phyloP scores from a whole-genome alignment of 2,113 vertebrate species.

The Platysternon megacephalum region DNA sequence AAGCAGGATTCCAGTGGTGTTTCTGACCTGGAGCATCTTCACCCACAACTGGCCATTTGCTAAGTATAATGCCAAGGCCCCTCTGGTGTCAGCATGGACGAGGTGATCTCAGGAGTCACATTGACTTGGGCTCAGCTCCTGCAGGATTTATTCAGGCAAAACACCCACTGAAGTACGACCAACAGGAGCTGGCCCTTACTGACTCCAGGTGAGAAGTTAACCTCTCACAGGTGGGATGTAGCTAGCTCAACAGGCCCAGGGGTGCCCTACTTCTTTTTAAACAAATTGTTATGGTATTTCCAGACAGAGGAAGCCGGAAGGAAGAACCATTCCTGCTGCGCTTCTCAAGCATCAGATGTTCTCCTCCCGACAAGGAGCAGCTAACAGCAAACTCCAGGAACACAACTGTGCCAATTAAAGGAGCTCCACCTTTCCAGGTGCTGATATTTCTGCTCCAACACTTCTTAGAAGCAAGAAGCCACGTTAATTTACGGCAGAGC shows the following conservation, averaged over 20 bases:
- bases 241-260: fast-evolving
- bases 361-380: not conserved
- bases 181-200: fast-evolving
- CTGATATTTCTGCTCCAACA: not conserved
- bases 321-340: not conserved
- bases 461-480: not conserved
- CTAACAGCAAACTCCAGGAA: conserved; percentile 7
- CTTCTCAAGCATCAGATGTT: not conserved
- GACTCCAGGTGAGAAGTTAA: not conserved
- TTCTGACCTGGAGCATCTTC: not conserved
- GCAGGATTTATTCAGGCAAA: not conserved
- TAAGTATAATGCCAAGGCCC: not conserved
- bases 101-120: fast-evolving
- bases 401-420: not conserved
- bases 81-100: fast-evolving
- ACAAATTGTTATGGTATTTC: not conserved
- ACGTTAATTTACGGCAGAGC: not conserved
- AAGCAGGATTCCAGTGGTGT: not conserved
- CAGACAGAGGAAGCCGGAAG: not conserved
- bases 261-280: fast-evolving
- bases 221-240: not conserved
- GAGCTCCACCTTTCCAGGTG: not conserved
- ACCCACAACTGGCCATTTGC: not conserved
- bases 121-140: not conserved
- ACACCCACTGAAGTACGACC: fast-evolving